phyloP scores from a whole-genome alignment of 2,888 invertebrate species.

The Epirrhoe alternata region DNA sequence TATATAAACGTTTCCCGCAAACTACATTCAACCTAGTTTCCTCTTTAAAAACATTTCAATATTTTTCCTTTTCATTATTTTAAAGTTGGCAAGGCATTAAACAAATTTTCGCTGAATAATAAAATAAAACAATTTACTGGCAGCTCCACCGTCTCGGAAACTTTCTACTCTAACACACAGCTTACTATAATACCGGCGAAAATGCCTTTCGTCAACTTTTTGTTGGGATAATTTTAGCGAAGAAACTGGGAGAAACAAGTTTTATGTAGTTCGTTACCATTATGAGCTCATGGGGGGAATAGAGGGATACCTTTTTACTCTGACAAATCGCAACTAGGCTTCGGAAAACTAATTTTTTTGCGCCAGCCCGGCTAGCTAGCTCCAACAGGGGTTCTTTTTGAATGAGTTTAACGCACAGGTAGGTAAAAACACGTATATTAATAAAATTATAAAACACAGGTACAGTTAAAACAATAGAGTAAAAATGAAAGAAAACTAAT shows the following conservation, averaged over 20 bases:
- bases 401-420: too few species aligned
- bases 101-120: slow-evolving; percentile 36
- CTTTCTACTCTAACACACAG: slow-evolving; percentile 32
- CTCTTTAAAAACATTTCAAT: slow-evolving; percentile 4
- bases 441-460: too few species aligned
- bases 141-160: slow-evolving; percentile 22
- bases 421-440: too few species aligned
- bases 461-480: too few species aligned
- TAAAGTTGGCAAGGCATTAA: slow-evolving; percentile 32
- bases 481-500: too few species aligned
- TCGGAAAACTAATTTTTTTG: background rate
- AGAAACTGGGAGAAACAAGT: slow-evolving; percentile 17
- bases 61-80: slow-evolving; percentile 30
- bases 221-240: slow-evolving; percentile 18
- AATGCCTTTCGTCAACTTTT: slow-evolving; percentile 30
- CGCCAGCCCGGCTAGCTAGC: too few species aligned
- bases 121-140: slow-evolving; percentile 30
- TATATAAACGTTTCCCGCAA: background rate
- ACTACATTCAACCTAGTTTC: background rate
- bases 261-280: slow-evolving; percentile 20
- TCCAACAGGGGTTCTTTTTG: too few species aligned
- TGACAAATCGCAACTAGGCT: background rate
- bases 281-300: background rate
- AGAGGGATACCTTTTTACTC: background rate
- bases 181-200: slow-evolving; percentile 28